Percentiles rank a stretch among this genome's conserved stretches.
phyloP scores from a whole-genome alignment of 2,888 invertebrate species.

The Macropis europaea region DNA sequence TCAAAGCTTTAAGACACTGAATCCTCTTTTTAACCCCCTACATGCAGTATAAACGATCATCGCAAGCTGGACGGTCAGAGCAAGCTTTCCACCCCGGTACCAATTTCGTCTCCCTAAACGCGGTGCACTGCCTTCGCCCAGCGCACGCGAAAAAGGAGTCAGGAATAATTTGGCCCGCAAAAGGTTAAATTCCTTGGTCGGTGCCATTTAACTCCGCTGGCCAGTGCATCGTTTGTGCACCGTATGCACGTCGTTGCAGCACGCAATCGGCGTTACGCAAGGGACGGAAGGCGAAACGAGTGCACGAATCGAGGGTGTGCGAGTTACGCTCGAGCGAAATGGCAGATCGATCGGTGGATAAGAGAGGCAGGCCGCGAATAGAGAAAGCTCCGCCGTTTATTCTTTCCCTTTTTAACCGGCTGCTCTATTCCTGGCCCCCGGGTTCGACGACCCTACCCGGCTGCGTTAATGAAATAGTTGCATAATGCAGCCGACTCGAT shows the following conservation, averaged over 20 bases:
- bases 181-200: constrained; percentile 16
- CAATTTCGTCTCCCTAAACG: too few relatives aligned
- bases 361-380: constrained; percentile 28
- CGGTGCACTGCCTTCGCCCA: too few relatives aligned
- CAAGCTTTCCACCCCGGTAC: too few relatives aligned
- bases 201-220: constrained; percentile 19
- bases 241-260: constrained; percentile 12
- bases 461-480: constrained; percentile 47
- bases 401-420: not conserved
- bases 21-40: too few relatives aligned
- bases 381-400: constrained; percentile 41
- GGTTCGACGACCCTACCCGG: constrained; percentile 30
- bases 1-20: too few relatives aligned
- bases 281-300: constrained; percentile 59
- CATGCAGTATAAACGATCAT: too few relatives aligned
- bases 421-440: constrained; percentile 6
- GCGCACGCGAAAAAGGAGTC: not conserved
- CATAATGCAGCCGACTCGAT: constrained; percentile 31
- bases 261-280: constrained; percentile 55
- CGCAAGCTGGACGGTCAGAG: too few relatives aligned
- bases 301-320: constrained; percentile 49
- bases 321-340: constrained; percentile 54
- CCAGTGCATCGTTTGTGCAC: constrained; percentile 15
- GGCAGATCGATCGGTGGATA: constrained; percentile 57
- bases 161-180: too few relatives aligned